Percentiles rank a stretch among this genome's conserved stretches.
Evolutionary conservation across 2,113 vertebrate genomes (phyloP).

Genomic region (Chunga burmeisteri): DNA sequence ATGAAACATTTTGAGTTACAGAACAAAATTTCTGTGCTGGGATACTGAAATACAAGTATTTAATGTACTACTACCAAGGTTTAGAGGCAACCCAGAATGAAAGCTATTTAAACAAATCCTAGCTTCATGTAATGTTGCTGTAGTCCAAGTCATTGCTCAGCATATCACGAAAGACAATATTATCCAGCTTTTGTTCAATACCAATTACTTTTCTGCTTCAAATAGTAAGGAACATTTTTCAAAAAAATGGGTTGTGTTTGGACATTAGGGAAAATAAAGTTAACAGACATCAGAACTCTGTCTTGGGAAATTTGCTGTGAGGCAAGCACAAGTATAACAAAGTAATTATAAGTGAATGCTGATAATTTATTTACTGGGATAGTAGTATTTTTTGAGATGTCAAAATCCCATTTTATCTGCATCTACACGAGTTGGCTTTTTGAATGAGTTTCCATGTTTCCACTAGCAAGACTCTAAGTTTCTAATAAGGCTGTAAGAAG

Average conservation of each 20-base stretch:
- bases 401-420: background rate
- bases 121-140: background rate
- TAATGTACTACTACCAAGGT: background rate
- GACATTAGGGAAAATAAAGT: background rate
- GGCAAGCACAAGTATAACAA: background rate
- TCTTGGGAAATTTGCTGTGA: background rate
- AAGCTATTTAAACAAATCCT: background rate
- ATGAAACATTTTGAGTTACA: background rate
- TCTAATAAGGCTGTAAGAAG: background rate
- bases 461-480: background rate
- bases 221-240: background rate
- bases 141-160: background rate
- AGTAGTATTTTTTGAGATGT: background rate
- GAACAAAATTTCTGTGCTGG: background rate
- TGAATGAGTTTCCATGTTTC: background rate
- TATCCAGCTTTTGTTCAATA: slow-evolving; percentile 32
- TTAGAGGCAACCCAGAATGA: background rate
- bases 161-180: background rate
- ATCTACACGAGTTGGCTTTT: background rate
- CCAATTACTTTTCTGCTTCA: slow-evolving; percentile 30
- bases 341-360: background rate
- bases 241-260: background rate
- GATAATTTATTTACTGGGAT: slow-evolving; percentile 28
- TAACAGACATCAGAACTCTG: background rate
- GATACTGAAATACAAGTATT: background rate